These are phyloP conservation scores for Columba janthina DNA, from an alignment of 2,113 vertebrate genomes.

Conservation along the genomic window DNA sequence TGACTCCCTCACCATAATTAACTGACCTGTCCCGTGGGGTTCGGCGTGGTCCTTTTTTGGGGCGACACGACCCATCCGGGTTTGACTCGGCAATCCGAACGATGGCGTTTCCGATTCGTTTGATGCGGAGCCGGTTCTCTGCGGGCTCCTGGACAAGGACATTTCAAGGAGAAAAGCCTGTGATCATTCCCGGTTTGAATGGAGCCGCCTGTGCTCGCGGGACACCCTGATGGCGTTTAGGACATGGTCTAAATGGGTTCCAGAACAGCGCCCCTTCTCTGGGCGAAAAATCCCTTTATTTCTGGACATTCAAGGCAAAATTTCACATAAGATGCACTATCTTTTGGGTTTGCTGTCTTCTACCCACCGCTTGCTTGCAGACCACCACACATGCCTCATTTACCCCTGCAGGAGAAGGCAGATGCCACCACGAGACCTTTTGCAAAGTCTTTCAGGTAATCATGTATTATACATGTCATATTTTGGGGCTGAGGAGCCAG, in stretches of 20 bases:
- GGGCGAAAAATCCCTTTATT: not conserved
- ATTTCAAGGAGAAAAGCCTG: not conserved
- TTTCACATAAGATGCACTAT: accelerated
- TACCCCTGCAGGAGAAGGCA: not conserved
- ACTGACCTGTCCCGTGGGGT: slow-evolving; percentile 12
- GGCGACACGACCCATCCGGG: not conserved
- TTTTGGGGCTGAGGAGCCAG: not conserved
- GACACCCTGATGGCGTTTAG: not conserved
- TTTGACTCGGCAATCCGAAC: not conserved
- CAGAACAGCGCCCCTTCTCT: not conserved
- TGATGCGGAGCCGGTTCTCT: not conserved
- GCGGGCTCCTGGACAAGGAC: not conserved
- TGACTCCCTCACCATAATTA: not conserved
- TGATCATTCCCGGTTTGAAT: not conserved
- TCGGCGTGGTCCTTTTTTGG: not conserved
- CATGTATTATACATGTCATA: accelerated
- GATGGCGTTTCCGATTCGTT: not conserved
- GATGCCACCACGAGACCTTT: accelerated
- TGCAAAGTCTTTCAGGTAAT: not conserved
- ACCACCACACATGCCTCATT: not conserved
- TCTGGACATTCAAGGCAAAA: not conserved
- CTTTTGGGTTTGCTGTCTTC: not conserved
- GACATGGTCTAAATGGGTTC: not conserved
- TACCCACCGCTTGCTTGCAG: not conserved
- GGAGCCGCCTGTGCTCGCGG: not conserved